phyloP scores from a whole-genome alignment of 2,888 invertebrate genomes.

The Diabrotica balteata region DNA sequence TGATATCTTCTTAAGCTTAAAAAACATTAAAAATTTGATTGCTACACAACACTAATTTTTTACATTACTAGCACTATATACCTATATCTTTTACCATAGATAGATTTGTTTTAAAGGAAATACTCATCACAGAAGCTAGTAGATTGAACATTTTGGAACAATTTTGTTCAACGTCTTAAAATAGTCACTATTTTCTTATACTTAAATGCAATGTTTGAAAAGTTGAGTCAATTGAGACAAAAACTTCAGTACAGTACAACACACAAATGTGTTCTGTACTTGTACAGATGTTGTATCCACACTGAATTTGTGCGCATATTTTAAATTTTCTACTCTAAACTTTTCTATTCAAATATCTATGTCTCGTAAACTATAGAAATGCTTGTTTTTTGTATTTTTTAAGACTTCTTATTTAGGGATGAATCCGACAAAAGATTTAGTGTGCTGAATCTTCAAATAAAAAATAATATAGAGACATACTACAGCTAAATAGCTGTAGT shows the following conservation, averaged over 20 bases:
- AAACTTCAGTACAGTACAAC: too few species aligned
- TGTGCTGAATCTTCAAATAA: too few species aligned
- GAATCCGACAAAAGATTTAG: too few species aligned
- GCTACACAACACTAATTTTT: conserved; percentile 48
- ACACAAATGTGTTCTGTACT: neutral
- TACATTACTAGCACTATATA: conserved; percentile 35
- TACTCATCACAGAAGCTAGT: conserved; percentile 61
- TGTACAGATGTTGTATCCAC: neutral
- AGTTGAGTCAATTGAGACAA: too few species aligned
- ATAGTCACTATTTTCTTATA: neutral
- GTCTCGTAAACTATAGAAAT: neutral
- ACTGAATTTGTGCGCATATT: conserved; percentile 9
- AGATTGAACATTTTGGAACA: conserved; percentile 44
- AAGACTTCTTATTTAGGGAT: neutral
- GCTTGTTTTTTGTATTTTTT: neutral
- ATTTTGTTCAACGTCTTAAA: conserved; percentile 36
- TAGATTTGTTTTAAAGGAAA: conserved; percentile 49
- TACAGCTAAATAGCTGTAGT: too few species aligned
- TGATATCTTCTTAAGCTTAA: conserved; percentile 49
- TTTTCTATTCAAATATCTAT: conserved; percentile 1
- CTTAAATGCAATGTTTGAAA: too few species aligned
- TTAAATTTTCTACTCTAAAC: conserved; percentile 12
- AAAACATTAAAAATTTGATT: conserved; percentile 53
- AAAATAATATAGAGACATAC: too few species aligned
- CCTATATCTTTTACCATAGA: conserved; percentile 41